Evolutionary conservation across 2,888 invertebrate genomes (phyloP).

Genomic region (Melikaiella ostensackeni): DNA sequence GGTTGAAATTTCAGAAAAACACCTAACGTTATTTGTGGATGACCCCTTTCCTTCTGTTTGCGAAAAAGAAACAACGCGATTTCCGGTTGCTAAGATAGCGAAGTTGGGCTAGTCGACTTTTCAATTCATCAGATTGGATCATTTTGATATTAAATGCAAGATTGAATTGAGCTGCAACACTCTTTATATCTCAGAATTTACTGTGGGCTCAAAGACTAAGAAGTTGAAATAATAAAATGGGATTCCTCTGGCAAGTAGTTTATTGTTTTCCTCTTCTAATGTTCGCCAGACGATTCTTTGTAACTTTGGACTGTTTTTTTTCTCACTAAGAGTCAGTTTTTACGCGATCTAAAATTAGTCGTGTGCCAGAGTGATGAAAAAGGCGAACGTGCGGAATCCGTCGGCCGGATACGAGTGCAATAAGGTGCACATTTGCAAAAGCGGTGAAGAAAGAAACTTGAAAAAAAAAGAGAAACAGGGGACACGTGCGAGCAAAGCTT

Average conservation of each 20-base stretch:
- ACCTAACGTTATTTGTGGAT: too few species aligned
- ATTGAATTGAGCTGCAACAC: too few species aligned
- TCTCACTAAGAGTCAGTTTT: conserved; percentile 6
- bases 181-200: too few species aligned
- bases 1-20: too few species aligned
- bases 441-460: conserved; percentile 14
- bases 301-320: not conserved
- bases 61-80: too few species aligned
- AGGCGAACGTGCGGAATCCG: conserved; percentile 40
- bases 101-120: too few species aligned
- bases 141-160: too few species aligned
- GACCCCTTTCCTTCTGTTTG: too few species aligned
- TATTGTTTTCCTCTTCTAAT: conserved; percentile 4
- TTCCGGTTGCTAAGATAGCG: too few species aligned
- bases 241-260: not conserved
- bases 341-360: conserved; percentile 37
- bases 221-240: not conserved
- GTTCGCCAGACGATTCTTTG: not conserved
- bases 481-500: conserved; percentile 36
- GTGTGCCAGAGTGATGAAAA: conserved; percentile 36
- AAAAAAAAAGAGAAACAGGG: conserved; percentile 43
- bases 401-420: conserved; percentile 50
- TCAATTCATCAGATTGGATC: too few species aligned
- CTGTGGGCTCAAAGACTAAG: too few species aligned
- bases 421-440: conserved; percentile 51